These are phyloP conservation scores for Thyatira batis DNA, from an alignment of 2,888 invertebrate species.

Conservation along the genomic window DNA sequence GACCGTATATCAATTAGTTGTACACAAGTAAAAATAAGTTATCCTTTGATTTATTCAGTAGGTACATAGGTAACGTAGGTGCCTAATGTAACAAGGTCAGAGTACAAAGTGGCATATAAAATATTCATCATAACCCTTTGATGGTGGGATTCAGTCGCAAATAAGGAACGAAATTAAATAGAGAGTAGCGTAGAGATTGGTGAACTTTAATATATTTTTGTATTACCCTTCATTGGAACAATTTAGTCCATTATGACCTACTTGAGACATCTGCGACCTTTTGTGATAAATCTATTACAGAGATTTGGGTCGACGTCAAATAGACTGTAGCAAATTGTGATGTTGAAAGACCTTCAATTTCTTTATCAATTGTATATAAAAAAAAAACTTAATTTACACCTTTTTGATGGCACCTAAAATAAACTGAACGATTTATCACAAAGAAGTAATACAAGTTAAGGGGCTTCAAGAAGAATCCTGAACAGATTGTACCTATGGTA, in stretches of 20 bases:
- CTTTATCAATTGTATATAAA: not conserved
- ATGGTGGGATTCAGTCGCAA: conserved; percentile 4
- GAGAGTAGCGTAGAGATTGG: not conserved
- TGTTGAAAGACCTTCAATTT: not conserved
- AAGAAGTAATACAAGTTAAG: too few species aligned
- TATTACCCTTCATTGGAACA: not conserved
- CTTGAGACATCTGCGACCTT: conserved; percentile 1
- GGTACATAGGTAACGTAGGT: not conserved
- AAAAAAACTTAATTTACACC: too few species aligned
- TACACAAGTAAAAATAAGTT: too few species aligned
- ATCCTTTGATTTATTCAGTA: not conserved
- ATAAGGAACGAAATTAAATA: conserved; percentile 4
- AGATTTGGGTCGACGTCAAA: not conserved
- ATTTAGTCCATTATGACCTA: not conserved
- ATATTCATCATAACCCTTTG: conserved; percentile 6
- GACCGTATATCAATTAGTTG: too few species aligned
- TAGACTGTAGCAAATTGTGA: not conserved
- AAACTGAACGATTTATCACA: too few species aligned
- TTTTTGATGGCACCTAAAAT: too few species aligned
- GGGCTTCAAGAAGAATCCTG: too few species aligned
- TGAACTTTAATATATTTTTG: not conserved
- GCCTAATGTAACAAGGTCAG: not conserved
- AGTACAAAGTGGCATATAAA: not conserved
- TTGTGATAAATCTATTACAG: not conserved
- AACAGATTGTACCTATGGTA: too few species aligned